Percentiles rank a stretch among this genome's conserved stretches.
Conservation (phyloP, 2,797 vertebrate genomes). For the Furcifer pardalis region DNA sequence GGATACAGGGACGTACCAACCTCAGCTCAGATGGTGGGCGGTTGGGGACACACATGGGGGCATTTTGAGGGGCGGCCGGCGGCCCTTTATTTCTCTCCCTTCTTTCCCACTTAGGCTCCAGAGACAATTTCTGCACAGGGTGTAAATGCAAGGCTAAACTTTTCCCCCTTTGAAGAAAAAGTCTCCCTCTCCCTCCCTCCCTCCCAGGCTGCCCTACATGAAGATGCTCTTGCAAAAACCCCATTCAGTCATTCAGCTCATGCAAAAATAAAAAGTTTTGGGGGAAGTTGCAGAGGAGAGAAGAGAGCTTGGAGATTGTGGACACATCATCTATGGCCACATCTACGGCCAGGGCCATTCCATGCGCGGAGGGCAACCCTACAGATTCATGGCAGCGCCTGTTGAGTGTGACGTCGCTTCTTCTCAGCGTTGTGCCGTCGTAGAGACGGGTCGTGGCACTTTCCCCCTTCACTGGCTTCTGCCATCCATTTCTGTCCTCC, state of each 20-base stretch:
- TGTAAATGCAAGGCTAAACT: background rate
- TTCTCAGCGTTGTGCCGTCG: conserved; percentile 31
- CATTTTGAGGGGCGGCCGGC: too few relatives aligned
- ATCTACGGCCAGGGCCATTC: conserved; percentile 54
- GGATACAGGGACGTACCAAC: background rate
- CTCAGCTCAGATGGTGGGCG: background rate
- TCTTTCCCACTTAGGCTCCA: background rate
- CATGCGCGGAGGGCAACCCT: conserved; percentile 59
- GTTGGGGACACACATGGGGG: too few relatives aligned
- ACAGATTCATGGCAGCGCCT: conserved; percentile 68
- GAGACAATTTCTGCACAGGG: background rate
- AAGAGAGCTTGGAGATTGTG: background rate
- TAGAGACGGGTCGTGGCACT: background rate
- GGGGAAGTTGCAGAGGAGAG: background rate
- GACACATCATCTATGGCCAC: conserved; percentile 57
- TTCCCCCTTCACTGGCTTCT: background rate
- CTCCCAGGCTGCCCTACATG: background rate
- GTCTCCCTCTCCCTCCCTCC: background rate
- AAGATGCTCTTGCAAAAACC: background rate
- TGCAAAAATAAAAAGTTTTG: background rate
- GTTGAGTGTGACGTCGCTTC: background rate
- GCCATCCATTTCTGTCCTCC: background rate
- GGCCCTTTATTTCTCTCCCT: too few relatives aligned
- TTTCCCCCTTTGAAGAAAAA: background rate
- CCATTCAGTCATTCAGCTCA: background rate